Evolutionary conservation across 1,140 invertebrate species (phyloP), one percentile per base, ranked within the genome.

Genomic region (Arctopsyche grandis): DNA sequence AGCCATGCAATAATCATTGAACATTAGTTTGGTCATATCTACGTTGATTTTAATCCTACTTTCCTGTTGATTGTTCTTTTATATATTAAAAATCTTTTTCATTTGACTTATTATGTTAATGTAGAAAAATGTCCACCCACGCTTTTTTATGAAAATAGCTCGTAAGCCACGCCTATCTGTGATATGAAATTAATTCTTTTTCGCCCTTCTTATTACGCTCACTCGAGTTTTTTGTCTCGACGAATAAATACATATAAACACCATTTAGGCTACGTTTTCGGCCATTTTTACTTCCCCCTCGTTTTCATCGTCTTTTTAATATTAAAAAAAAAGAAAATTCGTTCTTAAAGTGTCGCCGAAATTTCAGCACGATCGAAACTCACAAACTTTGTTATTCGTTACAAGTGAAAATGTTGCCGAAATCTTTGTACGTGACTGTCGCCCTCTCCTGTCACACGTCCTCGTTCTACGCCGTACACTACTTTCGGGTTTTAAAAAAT

Each of bases 201-300:
- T 52, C 48, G 48, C 16, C 48, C 48, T 52, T 52, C 48, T 52
- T 52, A 52, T 52, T 52, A 52, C 48, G 16, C 16, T 52, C 48
- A 3, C 48, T 52, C 48, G 48, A 52, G 10, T 26, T 29, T 63
- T 66, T 26, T 26, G 22, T 66, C 21, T 22, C 24, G 24, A 10
- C 24, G 63, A 66, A 66, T 66, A 66, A 66, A 66, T 66, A 66
- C 63, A 66, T 26, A 66, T 29, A 66, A 66, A 66, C 22, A 24
- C 22, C 63, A 14, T 22, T 66, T 26, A 14, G 63, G 58, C 21
- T 22, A 22, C 58, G 9, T 10, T 60, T 22, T 26, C 63, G 14
- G 24, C 63, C 5, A 66, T 52, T 52, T 16, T 52, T 52, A 52
- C 29, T 38, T 52, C 48, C 48, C 16, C 48, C 16, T 12, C 10